Evolutionary conservation across 1,140 invertebrate species (phyloP), one percentile per base, ranked within the genome.

Genomic region (Drosophila takahashii): DNA sequence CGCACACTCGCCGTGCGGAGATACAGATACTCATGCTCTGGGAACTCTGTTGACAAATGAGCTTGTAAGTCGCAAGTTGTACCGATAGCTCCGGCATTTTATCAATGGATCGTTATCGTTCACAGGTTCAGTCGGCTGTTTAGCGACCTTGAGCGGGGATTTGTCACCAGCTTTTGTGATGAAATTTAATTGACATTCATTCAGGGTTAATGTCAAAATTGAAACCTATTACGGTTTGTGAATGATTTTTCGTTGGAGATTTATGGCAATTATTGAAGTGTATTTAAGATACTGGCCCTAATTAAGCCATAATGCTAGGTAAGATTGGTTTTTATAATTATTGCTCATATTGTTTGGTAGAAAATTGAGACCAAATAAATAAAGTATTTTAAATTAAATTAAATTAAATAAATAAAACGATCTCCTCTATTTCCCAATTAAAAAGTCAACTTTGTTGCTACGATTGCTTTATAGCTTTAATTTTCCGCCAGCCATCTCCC

Each of bases 31-130:
- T 47, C 15, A 10, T n/a, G 29, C 39, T 50, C 41, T 37, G 42
- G 29, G 53, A 64, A 61, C 70, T 69, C 47, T 44, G 62, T 36
- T 60, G 70, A 83, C 81, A 87, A 87, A 87, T 87, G 81, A 62
- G 74, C 79, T 87, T 87, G 83, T 86, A 77, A 65, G 39, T 56
- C 39, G 45, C 51, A 57, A 66, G 57, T 62, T 76, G 57, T 41
- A 34, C 57, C 45, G 81, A 85, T 86, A 81, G 50, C 60, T 77
- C 47, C 73, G 83, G 81, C 41, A 86, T 86, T 87, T 86, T 76
- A 86, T 86, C 81, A 79, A 57, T 44, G 26, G 45, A 36, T 37
- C 64, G 66, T 73, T 81, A 81, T 81, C 60, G 69, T 50, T 72
- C 53, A 58, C 52, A 32, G 42, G 50, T 45, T 79, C 51, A 39